Percentiles rank a stretch among this genome's conserved stretches.
These are phyloP conservation scores for Magallana ariakensis DNA, from an alignment of 1,140 invertebrate genomes.

Conservation along the genomic window DNA sequence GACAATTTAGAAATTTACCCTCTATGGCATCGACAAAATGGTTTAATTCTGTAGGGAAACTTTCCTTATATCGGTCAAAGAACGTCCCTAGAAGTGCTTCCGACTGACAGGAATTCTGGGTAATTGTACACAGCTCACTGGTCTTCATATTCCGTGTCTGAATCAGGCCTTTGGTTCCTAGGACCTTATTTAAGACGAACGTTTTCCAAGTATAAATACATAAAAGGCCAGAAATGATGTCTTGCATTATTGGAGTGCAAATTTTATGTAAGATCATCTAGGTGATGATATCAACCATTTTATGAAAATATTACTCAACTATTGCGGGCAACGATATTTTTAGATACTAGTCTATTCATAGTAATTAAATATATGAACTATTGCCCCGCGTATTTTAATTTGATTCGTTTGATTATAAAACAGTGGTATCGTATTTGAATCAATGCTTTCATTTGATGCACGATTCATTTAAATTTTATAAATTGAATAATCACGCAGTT, in stretches of 20 bases:
- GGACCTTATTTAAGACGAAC: conserved; percentile 20
- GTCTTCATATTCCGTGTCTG: background rate
- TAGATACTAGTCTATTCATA: background rate
- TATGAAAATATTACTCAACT: no score
- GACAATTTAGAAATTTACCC: background rate
- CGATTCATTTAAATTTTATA: no score
- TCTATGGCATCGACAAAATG: conserved; percentile 37
- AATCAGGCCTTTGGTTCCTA: conserved; percentile 19
- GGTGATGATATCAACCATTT: no score
- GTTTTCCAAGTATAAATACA: background rate
- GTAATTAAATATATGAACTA: background rate
- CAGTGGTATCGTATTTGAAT: no score
- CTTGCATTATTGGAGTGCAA: background rate
- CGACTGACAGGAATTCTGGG: conserved; percentile 27
- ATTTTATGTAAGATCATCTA: background rate
- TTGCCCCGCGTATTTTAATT: no score
- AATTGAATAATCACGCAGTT: no score
- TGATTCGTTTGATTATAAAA: no score
- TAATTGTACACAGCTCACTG: background rate
- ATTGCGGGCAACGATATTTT: background rate
- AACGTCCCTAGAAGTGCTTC: conserved; percentile 35
- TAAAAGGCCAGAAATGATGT: background rate
- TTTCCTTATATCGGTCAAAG: conserved; percentile 31
- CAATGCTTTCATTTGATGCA: no score
- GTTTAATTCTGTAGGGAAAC: conserved; percentile 30